Evolutionary conservation across 2,888 invertebrate species (phyloP), one percentile per base, ranked within the genome.

Genomic region (Trichacis sp.): DNA sequence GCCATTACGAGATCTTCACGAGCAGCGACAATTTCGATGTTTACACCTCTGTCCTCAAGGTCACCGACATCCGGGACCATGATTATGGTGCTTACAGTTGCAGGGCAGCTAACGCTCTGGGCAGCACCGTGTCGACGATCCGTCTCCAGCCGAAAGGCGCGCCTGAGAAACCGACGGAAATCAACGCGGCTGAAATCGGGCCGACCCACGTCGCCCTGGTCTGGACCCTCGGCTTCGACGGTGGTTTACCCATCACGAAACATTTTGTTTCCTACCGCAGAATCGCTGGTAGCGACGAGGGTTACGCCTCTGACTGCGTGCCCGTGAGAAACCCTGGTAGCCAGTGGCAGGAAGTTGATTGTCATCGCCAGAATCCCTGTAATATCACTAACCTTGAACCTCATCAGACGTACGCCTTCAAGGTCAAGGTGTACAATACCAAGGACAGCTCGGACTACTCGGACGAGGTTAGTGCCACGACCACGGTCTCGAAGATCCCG

Each of bases 41-140:
- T 1, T 95, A 95, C 84, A 91, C 92, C 2, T 94, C 94, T 60
- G 88, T 93, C 0, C 84, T 96, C 30, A 89, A 85, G 77, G 87
- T 96, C 70, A 90, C 91, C 52, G 90, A 91, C 62, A 88, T 96
- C 12, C 90, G 91, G 45, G 89, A 91, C n/a, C 88, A 91, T 52
- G 95, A 96, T 79, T 96, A 96, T 77, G 97, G 97, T 0, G 95
- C 95, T 60, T 97, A 96, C 84, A 93, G 91, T 55, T 97, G 97
- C 78, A 90, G 93, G 70, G 94, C 95, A 4, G 90, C 91, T 14
- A 97, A 97, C 81, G 89, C 90, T 1, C 86, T 95, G 59, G 96
- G 96, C 12, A 91, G 87, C 51, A 91, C 91, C 38, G 89, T 89
- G 8, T 91, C 93, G 0, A 90, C 89, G 63, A 95, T 96, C 49